Evolutionary conservation across 2,888 invertebrate genomes (phyloP).

Genomic region (Ophion ellenae): DNA sequence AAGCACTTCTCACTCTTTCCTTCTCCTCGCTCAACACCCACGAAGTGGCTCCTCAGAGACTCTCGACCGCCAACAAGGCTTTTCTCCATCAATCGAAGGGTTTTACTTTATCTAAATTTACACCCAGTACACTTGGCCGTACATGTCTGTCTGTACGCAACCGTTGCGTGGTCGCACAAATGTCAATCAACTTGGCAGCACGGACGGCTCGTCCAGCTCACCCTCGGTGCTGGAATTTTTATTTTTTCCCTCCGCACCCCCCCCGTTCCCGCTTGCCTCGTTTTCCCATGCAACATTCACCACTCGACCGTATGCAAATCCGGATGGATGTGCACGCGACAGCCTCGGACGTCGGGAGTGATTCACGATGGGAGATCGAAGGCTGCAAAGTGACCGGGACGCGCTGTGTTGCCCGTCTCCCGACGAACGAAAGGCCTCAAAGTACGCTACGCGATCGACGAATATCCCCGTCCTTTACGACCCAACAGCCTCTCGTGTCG

Average conservation of each 20-base stretch:
- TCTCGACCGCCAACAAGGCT: slow-evolving; percentile 1
- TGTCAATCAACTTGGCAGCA: slow-evolving; percentile 40
- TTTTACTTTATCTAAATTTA: slow-evolving; percentile 52
- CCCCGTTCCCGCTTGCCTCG: not conserved
- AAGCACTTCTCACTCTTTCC: too few species aligned
- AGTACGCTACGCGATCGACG: not conserved
- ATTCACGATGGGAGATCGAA: slow-evolving; percentile 53
- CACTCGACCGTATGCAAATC: slow-evolving; percentile 54
- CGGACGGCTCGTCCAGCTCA: not conserved
- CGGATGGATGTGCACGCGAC: slow-evolving; percentile 14
- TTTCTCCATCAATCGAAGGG: not conserved
- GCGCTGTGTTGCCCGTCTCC: too few species aligned
- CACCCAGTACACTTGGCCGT: not conserved
- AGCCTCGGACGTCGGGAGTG: slow-evolving; percentile 41
- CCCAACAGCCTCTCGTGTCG: too few species aligned
- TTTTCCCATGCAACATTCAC: not conserved
- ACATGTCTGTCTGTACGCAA: not conserved
- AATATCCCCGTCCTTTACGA: too few species aligned
- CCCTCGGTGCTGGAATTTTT: slow-evolving; percentile 17
- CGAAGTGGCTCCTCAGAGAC: slow-evolving; percentile 12
- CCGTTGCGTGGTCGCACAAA: not conserved
- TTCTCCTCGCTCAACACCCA: slow-evolving; percentile 12
- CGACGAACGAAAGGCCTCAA: too few species aligned
- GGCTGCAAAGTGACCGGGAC: not conserved
- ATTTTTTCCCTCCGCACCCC: not conserved